Base-by-base conservation (phyloP, 2,797 vertebrate species). In the Rhabdophis nuchalis region DNA sequence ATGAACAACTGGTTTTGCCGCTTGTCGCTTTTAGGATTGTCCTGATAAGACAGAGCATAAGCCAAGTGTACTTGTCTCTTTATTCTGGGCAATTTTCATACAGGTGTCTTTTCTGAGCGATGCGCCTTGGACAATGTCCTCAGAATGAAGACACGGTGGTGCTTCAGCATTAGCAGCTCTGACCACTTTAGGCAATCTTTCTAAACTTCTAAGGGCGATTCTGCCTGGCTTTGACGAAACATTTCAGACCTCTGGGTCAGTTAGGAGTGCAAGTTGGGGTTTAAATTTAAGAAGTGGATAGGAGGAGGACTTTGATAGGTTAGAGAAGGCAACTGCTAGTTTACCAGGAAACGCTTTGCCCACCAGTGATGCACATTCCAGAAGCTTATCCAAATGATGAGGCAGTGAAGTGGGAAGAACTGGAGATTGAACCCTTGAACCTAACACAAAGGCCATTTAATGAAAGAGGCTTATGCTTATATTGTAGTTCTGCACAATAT, bases 381-480 rank as follows among this genome's bases (percentile, higher is more conserved):
- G 16, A 0, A 0, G 25, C 61, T 72, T 14, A 36, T 56, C 88
- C 95, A 68, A 77, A 50, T 9, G 89, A 18, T 32, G 53, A 1
- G 54, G 5, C 50, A 52, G 85, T 92, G 93, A 88, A 52, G 64
- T 0, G 20, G 27, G 91, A 77, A 87, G 5, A 0, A 94, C 95
- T 96, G 95, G 96, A 94, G 11, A 93, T 93, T 96, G 96, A 96
- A 92, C 16, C 89, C 60, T 27, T 5, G 16, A 89, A 54, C 89
- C 14, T 46, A 89, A 92, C 36, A 6, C 82, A 90, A 93, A 93
- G 94, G 92, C 94, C 93, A 29, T 52, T 18, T 0, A 89, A 85
- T 41, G 32, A 87, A 92, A 89, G 61, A 91, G 87, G 29, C 72
- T 72, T 89, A 8, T 29, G 88, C 93, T 89, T 0, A 0, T 56